Evolutionary conservation across 2,113 vertebrate genomes (phyloP).

Genomic region (Leptobrachium ailaonicum): DNA sequence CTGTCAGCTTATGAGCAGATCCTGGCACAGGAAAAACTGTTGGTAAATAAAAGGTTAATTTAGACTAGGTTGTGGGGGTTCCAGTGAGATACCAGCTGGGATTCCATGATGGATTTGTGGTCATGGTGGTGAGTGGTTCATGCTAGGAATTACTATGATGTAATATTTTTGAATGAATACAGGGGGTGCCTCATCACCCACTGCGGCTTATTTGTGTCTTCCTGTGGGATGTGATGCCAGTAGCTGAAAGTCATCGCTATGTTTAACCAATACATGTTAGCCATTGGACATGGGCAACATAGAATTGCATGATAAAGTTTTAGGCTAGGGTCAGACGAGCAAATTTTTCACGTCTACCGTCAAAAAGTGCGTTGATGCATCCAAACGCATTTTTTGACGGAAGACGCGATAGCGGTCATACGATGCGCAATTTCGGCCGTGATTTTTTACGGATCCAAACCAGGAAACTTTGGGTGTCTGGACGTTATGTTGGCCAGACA

Average conservation of each 20-base stretch:
- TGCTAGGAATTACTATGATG: constrained; percentile 24
- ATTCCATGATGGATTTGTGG: constrained; percentile 28
- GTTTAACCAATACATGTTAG: neutral
- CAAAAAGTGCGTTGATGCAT: too few species aligned
- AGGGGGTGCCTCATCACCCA: neutral
- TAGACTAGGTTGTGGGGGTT: neutral
- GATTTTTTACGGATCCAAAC: too few species aligned
- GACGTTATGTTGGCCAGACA: too few species aligned
- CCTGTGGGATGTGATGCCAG: neutral
- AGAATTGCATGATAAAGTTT: neutral
- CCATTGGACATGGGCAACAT: neutral
- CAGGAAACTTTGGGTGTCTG: too few species aligned
- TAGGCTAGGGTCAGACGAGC: too few species aligned
- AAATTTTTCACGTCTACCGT: too few species aligned
- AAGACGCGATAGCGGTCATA: too few species aligned
- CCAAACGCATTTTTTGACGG: too few species aligned
- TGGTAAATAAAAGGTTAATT: constrained; percentile 39
- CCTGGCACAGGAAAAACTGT: constrained; percentile 32
- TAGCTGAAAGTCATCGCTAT: too few species aligned
- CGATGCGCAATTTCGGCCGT: too few species aligned
- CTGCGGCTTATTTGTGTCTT: neutral
- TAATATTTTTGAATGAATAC: neutral
- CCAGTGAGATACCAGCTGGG: constrained; percentile 38
- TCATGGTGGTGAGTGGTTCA: neutral
- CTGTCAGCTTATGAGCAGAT: constrained; percentile 31